phyloP scores from a whole-genome alignment of 2,888 invertebrate species.

The Polia nebulosa region DNA sequence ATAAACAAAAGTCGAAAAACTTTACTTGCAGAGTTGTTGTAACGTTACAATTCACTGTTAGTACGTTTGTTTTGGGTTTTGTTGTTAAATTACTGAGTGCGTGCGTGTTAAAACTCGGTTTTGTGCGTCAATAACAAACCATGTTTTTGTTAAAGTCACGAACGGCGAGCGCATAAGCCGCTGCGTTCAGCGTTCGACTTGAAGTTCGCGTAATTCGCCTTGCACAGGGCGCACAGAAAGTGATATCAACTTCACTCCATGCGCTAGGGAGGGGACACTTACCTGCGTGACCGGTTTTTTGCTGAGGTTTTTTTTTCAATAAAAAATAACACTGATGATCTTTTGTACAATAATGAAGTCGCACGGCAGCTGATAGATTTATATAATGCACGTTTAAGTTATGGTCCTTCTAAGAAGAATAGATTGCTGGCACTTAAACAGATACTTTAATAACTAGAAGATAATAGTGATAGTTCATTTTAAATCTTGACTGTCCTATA shows the following conservation, averaged over 20 bases:
- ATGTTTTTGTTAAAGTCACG: conserved; percentile 87
- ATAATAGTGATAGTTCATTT: neutral
- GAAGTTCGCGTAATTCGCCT: conserved; percentile 69
- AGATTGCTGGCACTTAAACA: neutral
- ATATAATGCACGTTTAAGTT: conserved; percentile 23
- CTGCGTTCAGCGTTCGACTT: conserved; percentile 57
- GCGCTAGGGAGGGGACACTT: conserved; percentile 70
- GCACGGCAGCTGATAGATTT: conserved; percentile 63
- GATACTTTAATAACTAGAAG: neutral
- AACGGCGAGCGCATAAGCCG: conserved; percentile 54
- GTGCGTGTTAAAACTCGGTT: conserved; percentile 83
- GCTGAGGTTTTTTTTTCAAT: conserved; percentile 54
- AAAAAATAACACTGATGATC: conserved; percentile 58
- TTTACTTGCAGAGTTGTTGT: conserved; percentile 72
- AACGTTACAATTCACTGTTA: conserved; percentile 76
- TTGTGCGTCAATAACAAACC: conserved; percentile 78
- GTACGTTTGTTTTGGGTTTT: conserved; percentile 78
- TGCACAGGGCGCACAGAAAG: conserved; percentile 67
- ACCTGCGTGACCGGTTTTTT: conserved; percentile 73
- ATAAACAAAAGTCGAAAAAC: conserved; percentile 84
- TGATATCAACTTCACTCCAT: conserved; percentile 74
- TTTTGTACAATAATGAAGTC: conserved; percentile 71
- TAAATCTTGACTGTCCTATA: neutral
- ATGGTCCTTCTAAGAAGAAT: conserved; percentile 8
- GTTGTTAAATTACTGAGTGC: conserved; percentile 76